phyloP scores from a whole-genome alignment of 2,797 vertebrate genomes.

The Phoeniculus purpureus region DNA sequence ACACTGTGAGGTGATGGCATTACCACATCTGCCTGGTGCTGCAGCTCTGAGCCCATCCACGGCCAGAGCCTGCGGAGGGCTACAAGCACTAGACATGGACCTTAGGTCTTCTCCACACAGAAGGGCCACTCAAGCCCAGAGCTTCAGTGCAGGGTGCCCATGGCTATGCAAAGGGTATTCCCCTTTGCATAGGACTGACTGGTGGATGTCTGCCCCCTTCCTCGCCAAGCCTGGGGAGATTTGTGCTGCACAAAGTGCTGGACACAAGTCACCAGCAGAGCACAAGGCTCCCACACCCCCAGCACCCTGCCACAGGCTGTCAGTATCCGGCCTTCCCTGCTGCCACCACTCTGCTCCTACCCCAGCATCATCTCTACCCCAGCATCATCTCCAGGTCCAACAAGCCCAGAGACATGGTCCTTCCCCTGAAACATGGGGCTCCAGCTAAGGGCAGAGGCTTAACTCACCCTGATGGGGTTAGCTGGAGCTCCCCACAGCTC shows the following conservation, averaged over 20 bases:
- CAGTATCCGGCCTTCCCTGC: neutral
- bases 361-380: neutral
- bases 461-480: fast-evolving
- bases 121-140: neutral
- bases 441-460: neutral
- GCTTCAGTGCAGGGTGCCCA: neutral
- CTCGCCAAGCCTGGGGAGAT: neutral
- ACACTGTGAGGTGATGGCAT: neutral
- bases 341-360: fast-evolving
- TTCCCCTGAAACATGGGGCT: fast-evolving
- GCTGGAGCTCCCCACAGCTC: neutral
- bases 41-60: neutral
- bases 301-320: neutral
- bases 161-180: neutral
- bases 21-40: neutral
- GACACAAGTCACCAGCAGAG: neutral
- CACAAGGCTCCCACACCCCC: neutral
- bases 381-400: neutral
- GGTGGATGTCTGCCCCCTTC: neutral
- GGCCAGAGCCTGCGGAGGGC: neutral
- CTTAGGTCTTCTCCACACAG: neutral
- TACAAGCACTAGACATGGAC: neutral
- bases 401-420: neutral
- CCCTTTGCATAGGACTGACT: fast-evolving
- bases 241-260: neutral